These are phyloP conservation scores for Hirtodrosophila duncani DNA, from an alignment of 2,888 invertebrate species.

Conservation along the genomic window DNA sequence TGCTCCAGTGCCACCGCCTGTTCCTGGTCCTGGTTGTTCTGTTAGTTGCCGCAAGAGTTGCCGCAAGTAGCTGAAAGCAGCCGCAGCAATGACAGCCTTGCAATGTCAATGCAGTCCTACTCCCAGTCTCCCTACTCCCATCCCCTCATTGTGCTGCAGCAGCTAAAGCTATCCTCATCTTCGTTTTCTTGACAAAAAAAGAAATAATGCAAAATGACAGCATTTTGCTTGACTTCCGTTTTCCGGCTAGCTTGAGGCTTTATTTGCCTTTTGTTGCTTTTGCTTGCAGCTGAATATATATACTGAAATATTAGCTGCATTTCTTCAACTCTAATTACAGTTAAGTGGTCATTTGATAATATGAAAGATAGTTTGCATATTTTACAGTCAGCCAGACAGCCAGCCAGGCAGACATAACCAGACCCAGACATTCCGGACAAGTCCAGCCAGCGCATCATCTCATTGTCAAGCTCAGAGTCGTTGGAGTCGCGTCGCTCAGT, in stretches of 20 bases:
- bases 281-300: no score
- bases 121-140: not conserved
- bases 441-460: no score
- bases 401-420: no score
- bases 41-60: slow-evolving; percentile 28
- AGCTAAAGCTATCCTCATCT: not conserved
- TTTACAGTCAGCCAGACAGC: not conserved
- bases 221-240: slow-evolving; percentile 62
- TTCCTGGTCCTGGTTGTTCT: no score
- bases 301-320: slow-evolving; percentile 50
- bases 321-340: slow-evolving; percentile 53
- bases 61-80: slow-evolving; percentile 42
- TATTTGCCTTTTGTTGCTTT: slow-evolving; percentile 51
- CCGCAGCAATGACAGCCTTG: slow-evolving; percentile 20
- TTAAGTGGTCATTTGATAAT: slow-evolving; percentile 44
- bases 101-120: slow-evolving; percentile 49
- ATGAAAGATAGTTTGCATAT: slow-evolving; percentile 47
- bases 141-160: not conserved
- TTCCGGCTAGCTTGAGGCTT: slow-evolving; percentile 51
- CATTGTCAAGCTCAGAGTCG: no score
- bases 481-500: no score
- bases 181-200: no score
- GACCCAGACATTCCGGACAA: no score
- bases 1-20: no score
- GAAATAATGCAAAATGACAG: slow-evolving; percentile 62